Evolutionary conservation across 30 jellyfish, hydroid and myxozoan species (phyloP), one percentile per base, ranked within the genome.

Genomic region (Cassiopea andromeda): DNA sequence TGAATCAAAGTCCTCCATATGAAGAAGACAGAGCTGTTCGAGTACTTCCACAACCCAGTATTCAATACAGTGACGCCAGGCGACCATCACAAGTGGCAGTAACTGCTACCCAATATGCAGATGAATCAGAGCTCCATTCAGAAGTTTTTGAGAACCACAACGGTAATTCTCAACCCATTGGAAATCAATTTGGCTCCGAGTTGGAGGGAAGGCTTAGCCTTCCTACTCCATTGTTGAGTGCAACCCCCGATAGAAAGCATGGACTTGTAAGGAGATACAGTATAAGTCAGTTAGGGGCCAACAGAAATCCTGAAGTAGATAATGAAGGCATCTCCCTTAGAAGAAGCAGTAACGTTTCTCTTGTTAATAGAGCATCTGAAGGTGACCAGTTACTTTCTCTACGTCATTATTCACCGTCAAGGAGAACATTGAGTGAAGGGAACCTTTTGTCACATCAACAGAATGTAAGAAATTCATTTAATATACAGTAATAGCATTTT

Each of bases 391-490:
- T 7, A 2, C 44, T 38, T 19, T 49, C 73, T 19, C 1, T 27
- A 10, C 49, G 74, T 3, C 86, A 74, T 48, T 45, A 12, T n/a
- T 77, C 86, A 1, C 10, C 50, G 70, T 49, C 86, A 47, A 9
- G 86, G 12, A 77, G 86, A 77, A 77, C 75, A 9, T 46, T 77
- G 19, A 77, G 86, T 49, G 86, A 77, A 49, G 73, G 86, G 38
- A 7, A n/a, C 19, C 74, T 77, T 57, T 47, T 47, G 59, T 47
- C 73, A 7, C 75, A 47, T 8, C 4, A 48, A 2, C 27, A 46
- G 17, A 14, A 50, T 48, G 70, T 46, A 15, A 46, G 73, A 48
- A 48, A 77, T 44, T 38, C 18, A 6, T 75, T 75, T 44, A n/a
- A 7, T 58, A 43, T 75, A 38, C 54, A 72, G 15, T 54, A 10